These are phyloP conservation scores for Colletes collaris DNA, from an alignment of 2,888 invertebrate species.

Conservation along the genomic window DNA sequence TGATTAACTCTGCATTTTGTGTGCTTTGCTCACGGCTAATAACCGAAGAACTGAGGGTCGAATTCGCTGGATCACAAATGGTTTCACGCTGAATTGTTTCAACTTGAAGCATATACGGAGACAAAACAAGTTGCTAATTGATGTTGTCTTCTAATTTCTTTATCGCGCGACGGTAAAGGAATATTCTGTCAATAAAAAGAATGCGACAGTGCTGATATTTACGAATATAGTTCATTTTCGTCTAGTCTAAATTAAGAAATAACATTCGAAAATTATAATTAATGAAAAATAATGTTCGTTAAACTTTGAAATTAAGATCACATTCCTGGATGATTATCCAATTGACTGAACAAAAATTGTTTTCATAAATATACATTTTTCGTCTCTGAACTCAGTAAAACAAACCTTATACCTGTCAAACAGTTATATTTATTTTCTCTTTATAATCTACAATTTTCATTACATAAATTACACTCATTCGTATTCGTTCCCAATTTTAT, in stretches of 20 bases:
- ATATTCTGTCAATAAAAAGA: conserved; percentile 29
- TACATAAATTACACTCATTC: background rate
- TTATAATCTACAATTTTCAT: conserved; percentile 18
- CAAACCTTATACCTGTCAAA: conserved; percentile 11
- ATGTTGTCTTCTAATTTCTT: conserved; percentile 9
- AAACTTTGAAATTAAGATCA: background rate
- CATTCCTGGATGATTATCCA: background rate
- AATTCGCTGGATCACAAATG: conserved; percentile 5
- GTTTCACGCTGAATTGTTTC: conserved; percentile 7
- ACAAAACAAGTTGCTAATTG: background rate
- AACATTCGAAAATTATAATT: background rate
- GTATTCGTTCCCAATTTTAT: background rate
- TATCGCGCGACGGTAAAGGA: conserved; percentile 25
- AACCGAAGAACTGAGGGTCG: background rate
- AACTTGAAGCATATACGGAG: conserved; percentile 5
- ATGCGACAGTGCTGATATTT: conserved; percentile 5
- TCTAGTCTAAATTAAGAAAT: conserved; percentile 11
- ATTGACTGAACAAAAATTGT: background rate
- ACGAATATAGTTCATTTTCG: conserved; percentile 6
- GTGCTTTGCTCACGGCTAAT: conserved; percentile 11
- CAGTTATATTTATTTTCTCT: conserved; percentile 20
- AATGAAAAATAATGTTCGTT: background rate
- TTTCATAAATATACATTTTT: background rate
- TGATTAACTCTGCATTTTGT: conserved; percentile 11
- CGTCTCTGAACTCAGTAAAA: background rate